Conservation (phyloP, 2,888 invertebrate genomes). For the Drosophila algonquin region DNA sequence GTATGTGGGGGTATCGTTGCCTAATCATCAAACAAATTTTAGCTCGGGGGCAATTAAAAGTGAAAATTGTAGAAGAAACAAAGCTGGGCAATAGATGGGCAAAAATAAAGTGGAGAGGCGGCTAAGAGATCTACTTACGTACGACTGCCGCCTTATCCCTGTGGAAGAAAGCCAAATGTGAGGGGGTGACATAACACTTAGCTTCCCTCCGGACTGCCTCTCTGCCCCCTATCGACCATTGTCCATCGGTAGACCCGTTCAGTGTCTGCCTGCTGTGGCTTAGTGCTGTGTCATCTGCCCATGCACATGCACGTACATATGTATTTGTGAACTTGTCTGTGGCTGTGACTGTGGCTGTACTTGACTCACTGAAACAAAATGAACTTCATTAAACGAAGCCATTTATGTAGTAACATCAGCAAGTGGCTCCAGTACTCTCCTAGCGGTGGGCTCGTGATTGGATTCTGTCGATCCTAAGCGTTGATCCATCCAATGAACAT, state of each 20-base stretch:
- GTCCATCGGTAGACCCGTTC: slow-evolving; percentile 3
- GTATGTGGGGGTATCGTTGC: slow-evolving; percentile 17
- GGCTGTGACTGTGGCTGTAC: slow-evolving; percentile 6
- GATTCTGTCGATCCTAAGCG: background rate
- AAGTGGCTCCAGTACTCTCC: slow-evolving; percentile 23
- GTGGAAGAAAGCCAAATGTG: slow-evolving; percentile 1
- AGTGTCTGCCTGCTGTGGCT: slow-evolving; percentile 22
- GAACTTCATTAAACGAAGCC: slow-evolving; percentile 53
- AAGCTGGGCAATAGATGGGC: slow-evolving; percentile 2
- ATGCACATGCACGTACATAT: slow-evolving; percentile 2
- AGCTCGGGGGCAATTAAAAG: slow-evolving; percentile 38
- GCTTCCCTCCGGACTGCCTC: too few relatives aligned
- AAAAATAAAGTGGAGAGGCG: slow-evolving; percentile 26
- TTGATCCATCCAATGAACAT: too few relatives aligned
- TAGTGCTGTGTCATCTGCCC: slow-evolving; percentile 32
- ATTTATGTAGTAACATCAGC: slow-evolving; percentile 30
- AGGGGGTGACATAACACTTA: slow-evolving; percentile 33
- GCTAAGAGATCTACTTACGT: background rate
- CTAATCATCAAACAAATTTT: slow-evolving; percentile 28
- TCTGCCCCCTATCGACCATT: background rate
- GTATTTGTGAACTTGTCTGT: slow-evolving; percentile 2
- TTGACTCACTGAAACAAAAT: slow-evolving; percentile 41
- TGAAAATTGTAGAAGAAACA: slow-evolving; percentile 36
- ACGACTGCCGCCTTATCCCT: background rate
- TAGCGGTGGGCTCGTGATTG: slow-evolving; percentile 23